A percentile compares a stretch with the other conserved stretches of the same genome.
Evolutionary conservation across 1,140 invertebrate species (phyloP).

Genomic region (Mercenaria mercenaria): DNA sequence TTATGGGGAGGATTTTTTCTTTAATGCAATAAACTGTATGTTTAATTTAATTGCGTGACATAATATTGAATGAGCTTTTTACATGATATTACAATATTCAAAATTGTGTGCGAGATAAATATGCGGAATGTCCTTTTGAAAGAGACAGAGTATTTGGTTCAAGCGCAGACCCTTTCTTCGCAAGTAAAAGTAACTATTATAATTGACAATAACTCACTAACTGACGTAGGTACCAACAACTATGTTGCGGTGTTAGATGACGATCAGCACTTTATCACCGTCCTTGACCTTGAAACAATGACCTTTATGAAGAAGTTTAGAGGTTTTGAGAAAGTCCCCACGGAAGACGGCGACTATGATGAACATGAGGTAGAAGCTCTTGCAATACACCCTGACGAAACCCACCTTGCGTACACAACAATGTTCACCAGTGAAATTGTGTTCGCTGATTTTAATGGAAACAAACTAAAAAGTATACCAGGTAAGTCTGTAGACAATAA

Average conservation of each 20-base stretch:
- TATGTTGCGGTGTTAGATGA: conserved; percentile 43
- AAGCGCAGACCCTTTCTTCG: too few species aligned
- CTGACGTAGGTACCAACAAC: conserved; percentile 28
- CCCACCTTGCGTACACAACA: conserved; percentile 22
- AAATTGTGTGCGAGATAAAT: too few species aligned
- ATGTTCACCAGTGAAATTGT: conserved; percentile 56
- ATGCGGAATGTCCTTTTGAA: too few species aligned
- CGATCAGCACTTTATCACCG: conserved; percentile 48
- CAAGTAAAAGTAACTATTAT: too few species aligned
- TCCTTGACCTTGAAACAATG: conserved; percentile 58
- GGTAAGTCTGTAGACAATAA: not conserved
- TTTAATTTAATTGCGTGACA: too few species aligned
- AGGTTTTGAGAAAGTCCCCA: conserved; percentile 35
- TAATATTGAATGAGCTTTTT: too few species aligned
- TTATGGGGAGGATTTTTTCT: too few species aligned
- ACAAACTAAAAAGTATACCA: conserved; percentile 22
- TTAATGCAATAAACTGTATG: too few species aligned
- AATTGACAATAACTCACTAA: not conserved
- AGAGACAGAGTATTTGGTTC: too few species aligned
- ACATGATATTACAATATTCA: too few species aligned
- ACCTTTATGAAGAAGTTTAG: conserved; percentile 52
- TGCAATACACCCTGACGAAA: conserved; percentile 64
- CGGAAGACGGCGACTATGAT: conserved; percentile 60
- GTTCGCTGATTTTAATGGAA: conserved; percentile 57
- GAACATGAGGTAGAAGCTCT: conserved; percentile 68